Conservation (phyloP, 2,113 vertebrate species). For the Calypte anna region DNA sequence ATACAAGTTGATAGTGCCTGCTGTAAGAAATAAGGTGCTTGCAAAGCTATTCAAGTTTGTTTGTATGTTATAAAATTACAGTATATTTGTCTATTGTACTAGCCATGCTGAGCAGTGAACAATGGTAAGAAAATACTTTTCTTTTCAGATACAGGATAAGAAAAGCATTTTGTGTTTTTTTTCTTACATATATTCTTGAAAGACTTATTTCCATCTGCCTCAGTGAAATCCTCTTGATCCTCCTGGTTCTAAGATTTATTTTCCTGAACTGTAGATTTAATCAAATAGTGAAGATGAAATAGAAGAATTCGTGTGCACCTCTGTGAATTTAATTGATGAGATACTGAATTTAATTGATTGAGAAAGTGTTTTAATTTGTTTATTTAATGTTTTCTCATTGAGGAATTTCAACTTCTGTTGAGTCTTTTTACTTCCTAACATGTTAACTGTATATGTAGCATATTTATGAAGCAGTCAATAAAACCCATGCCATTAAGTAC, state of each 20-base stretch:
- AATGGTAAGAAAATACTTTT: too few species aligned
- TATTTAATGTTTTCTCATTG: neutral
- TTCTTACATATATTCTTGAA: neutral
- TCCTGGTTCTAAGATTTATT: neutral
- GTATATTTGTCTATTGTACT: neutral
- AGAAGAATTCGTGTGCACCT: neutral
- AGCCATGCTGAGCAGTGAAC: neutral
- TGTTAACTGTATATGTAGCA: neutral
- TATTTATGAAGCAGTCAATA: neutral
- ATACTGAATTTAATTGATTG: neutral
- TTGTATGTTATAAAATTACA: neutral
- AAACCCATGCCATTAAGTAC: neutral
- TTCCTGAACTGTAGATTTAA: neutral
- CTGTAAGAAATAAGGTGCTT: neutral
- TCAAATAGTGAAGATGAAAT: neutral
- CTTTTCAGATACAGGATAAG: neutral
- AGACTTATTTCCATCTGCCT: neutral
- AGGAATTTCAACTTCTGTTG: neutral
- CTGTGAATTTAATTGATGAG: neutral
- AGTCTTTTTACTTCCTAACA: neutral
- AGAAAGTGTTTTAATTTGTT: neutral
- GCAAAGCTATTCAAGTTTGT: neutral
- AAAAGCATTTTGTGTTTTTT: neutral
- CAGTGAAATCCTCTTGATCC: neutral
- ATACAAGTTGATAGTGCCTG: neutral